Percentiles rank a stretch among this genome's conserved stretches.
These are phyloP conservation scores for Orthonychiurus folsomi DNA, from an alignment of 2,888 invertebrate species.

Conservation along the genomic window DNA sequence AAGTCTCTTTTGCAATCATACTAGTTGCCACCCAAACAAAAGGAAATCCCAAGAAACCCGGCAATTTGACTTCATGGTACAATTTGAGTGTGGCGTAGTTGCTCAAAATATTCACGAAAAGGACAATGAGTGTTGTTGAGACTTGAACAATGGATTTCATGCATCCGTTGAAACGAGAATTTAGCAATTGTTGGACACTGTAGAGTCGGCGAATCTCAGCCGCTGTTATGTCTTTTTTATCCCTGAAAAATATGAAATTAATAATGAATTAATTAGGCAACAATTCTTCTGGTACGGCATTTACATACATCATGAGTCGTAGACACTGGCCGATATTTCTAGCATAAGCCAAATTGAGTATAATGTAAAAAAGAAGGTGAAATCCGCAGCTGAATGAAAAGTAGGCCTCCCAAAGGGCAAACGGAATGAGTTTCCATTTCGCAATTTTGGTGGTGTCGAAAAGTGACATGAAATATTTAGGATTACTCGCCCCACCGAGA, in stretches of 20 bases:
- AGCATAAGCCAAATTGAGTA: background rate
- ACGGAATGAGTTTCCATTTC: background rate
- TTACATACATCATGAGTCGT: background rate
- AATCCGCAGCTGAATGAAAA: background rate
- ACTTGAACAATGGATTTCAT: background rate
- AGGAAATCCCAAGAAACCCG: constrained; percentile 4
- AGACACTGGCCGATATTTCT: background rate
- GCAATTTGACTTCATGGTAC: constrained; percentile 7
- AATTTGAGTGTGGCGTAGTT: background rate
- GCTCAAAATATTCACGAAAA: background rate
- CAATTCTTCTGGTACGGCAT: no score
- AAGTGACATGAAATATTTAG: background rate
- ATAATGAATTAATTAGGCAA: background rate
- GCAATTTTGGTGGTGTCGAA: background rate
- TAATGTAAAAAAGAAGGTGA: background rate
- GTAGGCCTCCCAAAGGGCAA: background rate
- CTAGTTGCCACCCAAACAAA: background rate
- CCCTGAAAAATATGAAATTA: background rate
- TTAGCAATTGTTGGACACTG: background rate
- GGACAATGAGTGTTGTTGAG: background rate
- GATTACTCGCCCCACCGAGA: background rate
- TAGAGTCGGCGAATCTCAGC: background rate
- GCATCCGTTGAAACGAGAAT: background rate
- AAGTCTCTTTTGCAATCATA: background rate
- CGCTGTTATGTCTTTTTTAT: background rate